Evolutionary conservation across 2,113 vertebrate species (phyloP).

Genomic region (Syngnathus floridae): DNA sequence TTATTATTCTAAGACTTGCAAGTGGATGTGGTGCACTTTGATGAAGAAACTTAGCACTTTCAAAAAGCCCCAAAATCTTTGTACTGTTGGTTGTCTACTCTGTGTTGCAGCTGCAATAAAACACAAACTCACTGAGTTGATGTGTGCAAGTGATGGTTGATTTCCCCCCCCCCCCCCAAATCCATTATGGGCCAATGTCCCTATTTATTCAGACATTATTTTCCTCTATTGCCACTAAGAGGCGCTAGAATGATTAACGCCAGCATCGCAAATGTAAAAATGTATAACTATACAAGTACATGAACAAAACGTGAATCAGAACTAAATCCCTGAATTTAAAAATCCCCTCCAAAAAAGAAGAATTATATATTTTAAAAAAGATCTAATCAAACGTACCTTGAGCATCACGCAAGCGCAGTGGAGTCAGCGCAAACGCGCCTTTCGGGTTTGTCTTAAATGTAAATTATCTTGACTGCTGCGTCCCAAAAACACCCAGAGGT

Average conservation of each 20-base stretch:
- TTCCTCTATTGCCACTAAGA: background rate
- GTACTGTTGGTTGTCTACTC: slow-evolving; percentile 51
- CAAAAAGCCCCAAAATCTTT: slow-evolving; percentile 52
- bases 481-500: background rate
- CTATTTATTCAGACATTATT: background rate
- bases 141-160: too few relatives aligned
- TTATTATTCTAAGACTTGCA: slow-evolving; percentile 34
- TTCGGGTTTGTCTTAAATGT: background rate
- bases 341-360: too few relatives aligned
- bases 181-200: too few relatives aligned
- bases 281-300: too few relatives aligned
- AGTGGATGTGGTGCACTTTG: background rate
- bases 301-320: too few relatives aligned
- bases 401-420: background rate
- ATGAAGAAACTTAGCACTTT: slow-evolving; percentile 12
- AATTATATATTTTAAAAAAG: too few relatives aligned
- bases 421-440: background rate
- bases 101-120: slow-evolving; percentile 11
- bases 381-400: too few relatives aligned
- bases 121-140: background rate
- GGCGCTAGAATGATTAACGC: background rate
- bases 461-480: background rate
- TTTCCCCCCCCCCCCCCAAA: too few relatives aligned
- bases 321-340: too few relatives aligned
- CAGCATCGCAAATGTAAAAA: background rate